Base-by-base conservation (phyloP, 35 echinoderm and acorn worm species). In the Lytechinus variegatus region DNA sequence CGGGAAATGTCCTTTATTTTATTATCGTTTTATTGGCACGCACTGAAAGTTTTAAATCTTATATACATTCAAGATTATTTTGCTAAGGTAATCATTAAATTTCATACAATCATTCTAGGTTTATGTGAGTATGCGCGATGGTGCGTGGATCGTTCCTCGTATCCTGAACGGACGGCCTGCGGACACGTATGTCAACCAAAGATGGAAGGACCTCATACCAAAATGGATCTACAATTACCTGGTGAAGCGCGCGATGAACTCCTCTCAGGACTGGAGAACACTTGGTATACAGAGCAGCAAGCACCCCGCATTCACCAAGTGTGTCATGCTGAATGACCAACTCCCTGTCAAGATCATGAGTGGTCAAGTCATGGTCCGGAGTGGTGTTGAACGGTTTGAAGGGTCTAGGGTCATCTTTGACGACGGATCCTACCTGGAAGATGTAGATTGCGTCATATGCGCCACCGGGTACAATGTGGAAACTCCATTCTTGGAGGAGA, bases 361-460 rank as follows among this genome's bases (percentile, higher is more conserved):
- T 44, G 96, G 96, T 21, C 86, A 89, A 66, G 71, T 97, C 4
- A 61, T 29, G 51, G 91, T 95, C 61, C 61, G 95, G 51, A 92
- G 95, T 87, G 96, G 55, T 1, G 94, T 97, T 61, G 27, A 94
- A 52, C 92, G 91, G 54, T 97, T 97, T 28, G 55, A 87, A 54
- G 54, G 95, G 44, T 91, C 89, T 8, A 95, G 90, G 6, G 96
- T 96, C 7, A 95, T 96, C 55, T 97, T 97, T 53, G 95, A 94
- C 61, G 96, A 97, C 28, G 96, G 95, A 10, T 89, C 60, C 53
- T 57, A n/a, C 3, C 10, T 97, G 16, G 96, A 96, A 9, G 86
- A 97, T 54, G 44, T 97, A 44, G 96, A 97, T 57, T 95, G 91
- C 61, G 95, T 97, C 54, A 92, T 97, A 24, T 97, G 89, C 87